Evolutionary conservation across 1,140 invertebrate genomes (phyloP), one percentile per base, ranked within the genome.

Genomic region (Trachymyrmex cornetzi): DNA sequence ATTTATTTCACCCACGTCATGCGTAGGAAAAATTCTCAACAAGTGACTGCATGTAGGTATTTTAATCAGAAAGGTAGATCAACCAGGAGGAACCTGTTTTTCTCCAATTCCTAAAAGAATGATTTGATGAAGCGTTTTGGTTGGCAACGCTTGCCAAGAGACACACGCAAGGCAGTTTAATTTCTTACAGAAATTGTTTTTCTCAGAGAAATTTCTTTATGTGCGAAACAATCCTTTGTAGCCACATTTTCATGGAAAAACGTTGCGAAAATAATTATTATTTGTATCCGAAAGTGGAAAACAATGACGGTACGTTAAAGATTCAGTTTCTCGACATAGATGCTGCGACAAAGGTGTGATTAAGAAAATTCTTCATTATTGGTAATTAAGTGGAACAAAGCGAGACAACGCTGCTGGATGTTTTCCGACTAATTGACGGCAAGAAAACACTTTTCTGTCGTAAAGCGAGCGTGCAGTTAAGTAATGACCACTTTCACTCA

Each of bases 401-500:
- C 30, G 79, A 14, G 48, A 63, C 30, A 12, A 66, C 61, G 19
- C 53, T 57, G 53, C 69, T 53, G 79, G 61, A 89, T 87, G 81
- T 85, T 90, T 90, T 75, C 48, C 66, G 85, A 72, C 63, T 90
- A 90, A 90, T 90, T 90, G 86, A 6, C 44, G 57, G 6, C 48
- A 69, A 89, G 79, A 67, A 75, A 89, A 57, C 22, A 59, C 48
- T 90, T 85, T 90, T 90, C 67, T 57, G 72, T 61, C 77, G 72
- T n/a, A 27, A 81, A 61, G 59, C 74, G 79, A 81, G 74, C 79
- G 53, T 81, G 77, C 14, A 87, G 80, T 90, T 87, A 75, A 90
- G 86, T 90, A 90, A 90, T 85, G 61, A 82, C 53, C 44, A 90
- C 89, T 90, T 90, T 90, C 88, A 64, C 89, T 90, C 75, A 80